phyloP scores from a whole-genome alignment of 2,113 vertebrate species.

The Nettapus auritus region DNA sequence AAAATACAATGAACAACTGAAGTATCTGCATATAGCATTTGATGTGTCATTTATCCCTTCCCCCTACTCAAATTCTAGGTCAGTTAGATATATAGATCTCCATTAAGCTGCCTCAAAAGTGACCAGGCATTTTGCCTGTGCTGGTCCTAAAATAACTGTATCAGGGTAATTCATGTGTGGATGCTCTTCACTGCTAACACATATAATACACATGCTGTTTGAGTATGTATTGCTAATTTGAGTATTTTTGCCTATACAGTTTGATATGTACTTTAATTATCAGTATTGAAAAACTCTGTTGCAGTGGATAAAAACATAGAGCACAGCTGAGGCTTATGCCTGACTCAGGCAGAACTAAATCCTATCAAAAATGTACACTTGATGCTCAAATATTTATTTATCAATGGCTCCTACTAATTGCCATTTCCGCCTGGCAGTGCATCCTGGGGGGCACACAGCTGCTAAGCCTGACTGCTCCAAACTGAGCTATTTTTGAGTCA shows the following conservation, averaged over 20 bases:
- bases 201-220: neutral
- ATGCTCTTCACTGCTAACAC: neutral
- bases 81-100: neutral
- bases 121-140: neutral
- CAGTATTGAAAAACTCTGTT: neutral
- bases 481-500: neutral
- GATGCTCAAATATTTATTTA: neutral
- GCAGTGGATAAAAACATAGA: neutral
- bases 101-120: neutral
- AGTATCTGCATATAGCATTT: neutral
- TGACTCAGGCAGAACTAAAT: neutral
- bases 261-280: neutral
- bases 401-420: neutral
- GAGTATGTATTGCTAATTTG: neutral
- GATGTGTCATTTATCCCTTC: neutral
- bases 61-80: neutral
- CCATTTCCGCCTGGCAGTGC: neutral
- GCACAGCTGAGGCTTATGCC: neutral
- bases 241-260: neutral
- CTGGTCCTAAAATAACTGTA: neutral
- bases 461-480: neutral
- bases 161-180: neutral
- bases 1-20: neutral
- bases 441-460: neutral
- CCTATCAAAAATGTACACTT: neutral